phyloP scores from a whole-genome alignment of 2,888 invertebrate species.

The Colletes collaris region DNA sequence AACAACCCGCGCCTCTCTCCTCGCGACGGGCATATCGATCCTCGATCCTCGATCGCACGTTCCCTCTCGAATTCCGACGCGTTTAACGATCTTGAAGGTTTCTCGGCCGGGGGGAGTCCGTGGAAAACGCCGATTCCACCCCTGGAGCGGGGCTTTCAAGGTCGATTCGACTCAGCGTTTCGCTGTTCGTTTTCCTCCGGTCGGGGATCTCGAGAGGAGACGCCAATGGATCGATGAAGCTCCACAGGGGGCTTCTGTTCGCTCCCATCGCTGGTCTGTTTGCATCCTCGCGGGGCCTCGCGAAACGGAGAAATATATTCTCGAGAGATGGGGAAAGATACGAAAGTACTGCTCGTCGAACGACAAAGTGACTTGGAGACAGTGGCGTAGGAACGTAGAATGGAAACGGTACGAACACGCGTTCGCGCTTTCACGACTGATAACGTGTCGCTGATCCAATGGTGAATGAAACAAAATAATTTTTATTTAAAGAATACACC shows the following conservation, averaged over 20 bases:
- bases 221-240: too few species aligned
- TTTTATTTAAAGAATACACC: too few species aligned
- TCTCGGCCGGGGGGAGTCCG: background rate
- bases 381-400: conserved; percentile 58
- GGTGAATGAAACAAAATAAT: too few species aligned
- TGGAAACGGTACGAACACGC: background rate
- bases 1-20: conserved; percentile 45
- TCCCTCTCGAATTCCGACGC: background rate
- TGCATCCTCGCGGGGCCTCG: conserved; percentile 13
- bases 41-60: conserved; percentile 6
- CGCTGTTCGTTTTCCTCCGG: background rate
- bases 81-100: conserved; percentile 16
- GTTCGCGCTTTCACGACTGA: conserved; percentile 12
- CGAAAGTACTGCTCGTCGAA: background rate
- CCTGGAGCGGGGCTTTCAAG: background rate
- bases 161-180: background rate
- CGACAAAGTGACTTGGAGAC: conserved; percentile 16
- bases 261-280: conserved; percentile 19
- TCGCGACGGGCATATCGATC: background rate
- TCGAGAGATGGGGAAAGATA: background rate
- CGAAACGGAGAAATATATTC: background rate
- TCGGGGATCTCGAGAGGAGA: background rate
- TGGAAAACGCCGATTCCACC: background rate
- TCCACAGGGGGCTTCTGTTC: background rate
- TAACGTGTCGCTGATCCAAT: too few species aligned